phyloP scores from a whole-genome alignment of 1,140 invertebrate species.

The Trichonephila clavipes region DNA sequence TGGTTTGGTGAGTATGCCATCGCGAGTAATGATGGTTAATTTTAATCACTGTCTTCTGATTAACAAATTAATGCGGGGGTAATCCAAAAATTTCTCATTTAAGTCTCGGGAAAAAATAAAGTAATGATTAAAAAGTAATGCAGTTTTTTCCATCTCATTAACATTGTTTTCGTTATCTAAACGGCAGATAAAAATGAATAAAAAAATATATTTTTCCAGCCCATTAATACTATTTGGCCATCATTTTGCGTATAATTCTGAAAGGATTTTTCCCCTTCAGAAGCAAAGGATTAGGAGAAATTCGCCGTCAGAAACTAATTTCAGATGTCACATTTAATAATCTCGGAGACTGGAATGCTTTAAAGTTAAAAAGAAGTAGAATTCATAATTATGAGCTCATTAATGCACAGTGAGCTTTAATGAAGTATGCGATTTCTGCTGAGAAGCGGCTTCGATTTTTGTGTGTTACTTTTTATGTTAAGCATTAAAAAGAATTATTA shows the following conservation, averaged over 20 bases:
- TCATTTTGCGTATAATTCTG: not conserved
- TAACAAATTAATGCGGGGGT: not conserved
- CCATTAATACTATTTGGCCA: conserved; percentile 12
- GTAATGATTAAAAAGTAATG: conserved; percentile 10
- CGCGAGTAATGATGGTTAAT: not conserved
- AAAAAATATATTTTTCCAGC: not conserved
- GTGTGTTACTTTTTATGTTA: not conserved
- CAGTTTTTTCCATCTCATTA: not conserved
- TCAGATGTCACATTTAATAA: conserved; percentile 4
- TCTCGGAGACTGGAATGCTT: not conserved
- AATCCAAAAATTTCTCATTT: not conserved
- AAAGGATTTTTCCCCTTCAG: not conserved
- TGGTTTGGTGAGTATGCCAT: not conserved
- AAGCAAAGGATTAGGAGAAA: not conserved
- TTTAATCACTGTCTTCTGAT: not conserved
- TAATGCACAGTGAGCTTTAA: not conserved
- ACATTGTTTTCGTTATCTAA: conserved; percentile 34
- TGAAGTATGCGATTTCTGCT: not conserved
- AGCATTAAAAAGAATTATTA: not conserved
- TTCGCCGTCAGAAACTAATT: not conserved
- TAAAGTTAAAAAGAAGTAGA: not conserved
- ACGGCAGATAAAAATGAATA: conserved; percentile 6
- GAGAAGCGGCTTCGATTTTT: not conserved
- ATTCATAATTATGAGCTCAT: conserved; percentile 3
- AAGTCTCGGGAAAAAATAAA: not conserved